Evolutionary conservation across 1,140 invertebrate species (phyloP).

Genomic region (Leptestheria dahalacensis): DNA sequence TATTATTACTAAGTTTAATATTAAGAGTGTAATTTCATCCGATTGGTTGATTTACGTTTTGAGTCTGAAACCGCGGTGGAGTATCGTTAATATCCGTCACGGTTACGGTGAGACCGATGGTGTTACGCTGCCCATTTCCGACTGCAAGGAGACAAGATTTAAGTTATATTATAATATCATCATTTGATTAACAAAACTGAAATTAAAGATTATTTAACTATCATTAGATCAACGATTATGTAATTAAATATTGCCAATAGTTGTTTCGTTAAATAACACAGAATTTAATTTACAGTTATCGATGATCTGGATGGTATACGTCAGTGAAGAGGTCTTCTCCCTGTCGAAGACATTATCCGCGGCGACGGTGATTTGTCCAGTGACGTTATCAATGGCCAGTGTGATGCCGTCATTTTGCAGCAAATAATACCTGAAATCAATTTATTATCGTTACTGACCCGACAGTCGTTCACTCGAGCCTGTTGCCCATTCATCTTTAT

Average conservation of each 20-base stretch:
- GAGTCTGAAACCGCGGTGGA: neutral
- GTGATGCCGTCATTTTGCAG: neutral
- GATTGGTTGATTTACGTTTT: too few relatives aligned
- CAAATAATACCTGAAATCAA: neutral
- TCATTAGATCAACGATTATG: neutral
- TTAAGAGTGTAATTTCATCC: too few relatives aligned
- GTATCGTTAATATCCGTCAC: conserved; percentile 10
- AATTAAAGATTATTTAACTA: too few relatives aligned
- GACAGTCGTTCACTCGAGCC: too few relatives aligned
- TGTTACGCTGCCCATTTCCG: neutral
- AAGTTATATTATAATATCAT: too few relatives aligned
- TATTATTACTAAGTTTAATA: neutral
- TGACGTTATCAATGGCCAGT: neutral
- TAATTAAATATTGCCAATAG: neutral
- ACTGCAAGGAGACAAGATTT: neutral
- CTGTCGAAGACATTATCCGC: neutral
- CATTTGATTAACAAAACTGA: too few relatives aligned
- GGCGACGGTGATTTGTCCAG: neutral
- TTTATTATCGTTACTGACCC: too few relatives aligned
- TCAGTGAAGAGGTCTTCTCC: neutral
- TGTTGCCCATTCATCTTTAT: too few relatives aligned
- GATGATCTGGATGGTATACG: neutral
- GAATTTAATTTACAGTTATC: neutral
- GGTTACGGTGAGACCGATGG: neutral
- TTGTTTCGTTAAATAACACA: neutral